These are phyloP conservation scores for Tetrapedia diversipes DNA, from an alignment of 2,888 invertebrate genomes.

Conservation along the genomic window DNA sequence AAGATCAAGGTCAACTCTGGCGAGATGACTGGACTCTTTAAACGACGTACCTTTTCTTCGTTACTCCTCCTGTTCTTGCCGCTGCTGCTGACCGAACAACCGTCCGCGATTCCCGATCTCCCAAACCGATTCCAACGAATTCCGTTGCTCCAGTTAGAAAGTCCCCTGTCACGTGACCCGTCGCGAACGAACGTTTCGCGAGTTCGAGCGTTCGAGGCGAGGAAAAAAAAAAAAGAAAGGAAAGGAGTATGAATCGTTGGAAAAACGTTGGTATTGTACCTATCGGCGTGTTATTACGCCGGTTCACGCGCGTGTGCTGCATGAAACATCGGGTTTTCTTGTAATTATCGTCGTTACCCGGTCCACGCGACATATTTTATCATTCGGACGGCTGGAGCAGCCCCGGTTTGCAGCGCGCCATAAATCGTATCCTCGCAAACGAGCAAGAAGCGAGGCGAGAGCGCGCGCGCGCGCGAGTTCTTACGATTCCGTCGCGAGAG, in stretches of 20 bases:
- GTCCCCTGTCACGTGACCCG: conserved; percentile 54
- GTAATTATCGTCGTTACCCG: conserved; percentile 55
- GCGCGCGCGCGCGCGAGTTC: conserved; percentile 38
- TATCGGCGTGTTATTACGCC: background rate
- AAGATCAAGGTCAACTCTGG: conserved; percentile 81
- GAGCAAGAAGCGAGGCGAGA: conserved; percentile 63
- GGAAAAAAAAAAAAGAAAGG: background rate
- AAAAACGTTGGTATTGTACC: background rate
- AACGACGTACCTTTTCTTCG: conserved; percentile 74
- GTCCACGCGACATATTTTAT: conserved; percentile 47
- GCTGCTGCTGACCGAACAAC: background rate
- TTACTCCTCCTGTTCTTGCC: conserved; percentile 58
- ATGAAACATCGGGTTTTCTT: conserved; percentile 45
- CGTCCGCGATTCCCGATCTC: background rate
- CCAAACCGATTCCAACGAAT: conserved; percentile 23
- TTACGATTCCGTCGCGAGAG: conserved; percentile 42
- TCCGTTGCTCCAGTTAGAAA: conserved; percentile 44
- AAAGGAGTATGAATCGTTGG: too few species aligned
- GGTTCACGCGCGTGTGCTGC: conserved; percentile 46
- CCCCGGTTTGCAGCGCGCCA: conserved; percentile 50
- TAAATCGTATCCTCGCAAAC: conserved; percentile 53
- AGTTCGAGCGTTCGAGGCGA: too few species aligned
- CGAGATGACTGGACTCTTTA: conserved; percentile 81
- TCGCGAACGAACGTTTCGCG: too few species aligned
- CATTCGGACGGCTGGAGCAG: conserved; percentile 30